phyloP scores from a whole-genome alignment of 1,140 invertebrate genomes.

The Macrostomum lignano region DNA sequence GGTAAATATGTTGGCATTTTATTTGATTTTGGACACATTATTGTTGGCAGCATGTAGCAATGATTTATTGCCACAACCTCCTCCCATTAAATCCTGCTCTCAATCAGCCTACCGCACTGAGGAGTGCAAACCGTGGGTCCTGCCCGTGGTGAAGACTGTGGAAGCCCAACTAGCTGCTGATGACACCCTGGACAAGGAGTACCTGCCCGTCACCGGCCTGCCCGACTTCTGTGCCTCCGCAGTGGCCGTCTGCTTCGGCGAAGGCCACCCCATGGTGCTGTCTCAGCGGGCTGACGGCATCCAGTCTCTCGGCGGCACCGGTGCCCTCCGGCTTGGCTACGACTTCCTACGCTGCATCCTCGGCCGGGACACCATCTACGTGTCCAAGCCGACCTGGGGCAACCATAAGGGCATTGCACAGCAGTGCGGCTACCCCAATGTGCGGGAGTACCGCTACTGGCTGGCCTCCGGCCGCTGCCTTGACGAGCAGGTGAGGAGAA shows the following conservation, averaged over 20 bases:
- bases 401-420: conserved; percentile 42
- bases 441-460: conserved; percentile 75
- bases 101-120: conserved; percentile 63
- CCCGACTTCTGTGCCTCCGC: conserved; percentile 33
- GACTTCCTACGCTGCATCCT: conserved; percentile 38
- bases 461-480: conserved; percentile 38
- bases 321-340: conserved; percentile 64
- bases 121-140: conserved; percentile 73
- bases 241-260: conserved; percentile 61
- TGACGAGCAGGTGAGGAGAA: too few relatives aligned
- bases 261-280: conserved; percentile 13
- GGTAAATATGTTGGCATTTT: too few relatives aligned
- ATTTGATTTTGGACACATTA: too few relatives aligned
- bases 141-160: conserved; percentile 70
- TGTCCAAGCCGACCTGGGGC: conserved; percentile 83
- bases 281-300: conserved; percentile 12
- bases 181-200: conserved; percentile 34
- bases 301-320: conserved; percentile 82
- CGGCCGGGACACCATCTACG: conserved; percentile 52
- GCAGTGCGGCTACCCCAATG: conserved; percentile 51
- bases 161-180: conserved; percentile 31
- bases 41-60: too few relatives aligned
- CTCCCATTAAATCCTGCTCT: background rate
- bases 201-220: conserved; percentile 61
- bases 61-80: too few relatives aligned